phyloP scores from a whole-genome alignment of 2,113 vertebrate genomes.

The Ardeotis arabs region DNA sequence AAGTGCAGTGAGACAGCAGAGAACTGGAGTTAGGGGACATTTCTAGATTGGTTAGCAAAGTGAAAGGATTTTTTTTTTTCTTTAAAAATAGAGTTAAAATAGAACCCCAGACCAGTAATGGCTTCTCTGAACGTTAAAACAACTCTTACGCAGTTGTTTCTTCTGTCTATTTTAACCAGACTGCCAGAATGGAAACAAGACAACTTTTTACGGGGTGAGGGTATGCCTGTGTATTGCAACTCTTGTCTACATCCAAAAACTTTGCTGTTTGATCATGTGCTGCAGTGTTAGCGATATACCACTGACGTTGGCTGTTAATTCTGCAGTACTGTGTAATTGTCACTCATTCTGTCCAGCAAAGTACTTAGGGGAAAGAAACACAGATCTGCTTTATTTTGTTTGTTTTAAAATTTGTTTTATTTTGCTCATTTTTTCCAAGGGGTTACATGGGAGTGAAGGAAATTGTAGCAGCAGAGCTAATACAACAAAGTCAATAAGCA shows the following conservation, averaged over 20 bases:
- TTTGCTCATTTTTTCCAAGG: background rate
- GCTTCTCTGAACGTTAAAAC: conserved; percentile 45
- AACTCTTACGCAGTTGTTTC: background rate
- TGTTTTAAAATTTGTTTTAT: background rate
- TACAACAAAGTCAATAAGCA: background rate
- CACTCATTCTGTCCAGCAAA: background rate
- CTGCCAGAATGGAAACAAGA: conserved; percentile 19
- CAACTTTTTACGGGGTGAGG: background rate
- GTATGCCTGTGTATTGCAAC: background rate
- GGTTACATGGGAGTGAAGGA: background rate
- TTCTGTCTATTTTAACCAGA: background rate
- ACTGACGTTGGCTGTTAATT: background rate
- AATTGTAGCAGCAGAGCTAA: background rate
- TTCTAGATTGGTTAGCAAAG: background rate
- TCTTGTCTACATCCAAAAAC: background rate
- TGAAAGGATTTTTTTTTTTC: background rate
- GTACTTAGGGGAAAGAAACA: background rate
- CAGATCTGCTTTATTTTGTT: background rate
- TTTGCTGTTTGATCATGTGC: background rate
- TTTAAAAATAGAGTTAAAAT: background rate
- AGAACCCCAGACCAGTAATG: background rate
- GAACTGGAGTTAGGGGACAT: background rate
- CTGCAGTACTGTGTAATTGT: background rate
- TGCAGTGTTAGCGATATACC: accelerated
- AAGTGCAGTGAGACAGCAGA: background rate